A percentile compares a stretch with the other conserved stretches of the same genome.
Evolutionary conservation across 2,113 vertebrate species (phyloP).

Genomic region (Oncorhynchus clarkii): DNA sequence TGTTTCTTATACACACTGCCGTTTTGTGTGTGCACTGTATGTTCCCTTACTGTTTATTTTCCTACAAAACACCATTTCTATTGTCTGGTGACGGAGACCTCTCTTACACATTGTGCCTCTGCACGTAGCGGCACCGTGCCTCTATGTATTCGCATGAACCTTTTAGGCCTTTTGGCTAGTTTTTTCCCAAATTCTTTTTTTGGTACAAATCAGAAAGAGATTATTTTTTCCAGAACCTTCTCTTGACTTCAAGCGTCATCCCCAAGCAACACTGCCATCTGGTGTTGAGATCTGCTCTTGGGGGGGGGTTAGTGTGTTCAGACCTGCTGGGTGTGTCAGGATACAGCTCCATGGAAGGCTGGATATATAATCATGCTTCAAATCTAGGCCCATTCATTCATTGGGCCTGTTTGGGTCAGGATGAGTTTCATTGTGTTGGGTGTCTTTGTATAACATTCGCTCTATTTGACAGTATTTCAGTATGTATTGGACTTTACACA

Average conservation of each 20-base stretch:
- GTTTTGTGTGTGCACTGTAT: background rate
- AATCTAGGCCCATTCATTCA: background rate
- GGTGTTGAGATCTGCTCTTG: constrained; percentile 32
- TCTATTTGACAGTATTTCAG: background rate
- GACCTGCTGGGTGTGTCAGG: background rate
- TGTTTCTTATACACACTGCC: background rate
- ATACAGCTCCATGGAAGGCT: background rate
- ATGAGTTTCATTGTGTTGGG: background rate
- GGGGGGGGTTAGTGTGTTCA: background rate
- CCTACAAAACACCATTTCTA: background rate
- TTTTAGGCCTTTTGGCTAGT: background rate
- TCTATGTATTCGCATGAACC: constrained; percentile 7
- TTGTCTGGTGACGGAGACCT: constrained; percentile 2
- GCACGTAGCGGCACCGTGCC: background rate
- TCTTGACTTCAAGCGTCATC: background rate
- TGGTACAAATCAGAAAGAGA: background rate
- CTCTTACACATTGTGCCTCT: background rate
- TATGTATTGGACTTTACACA: background rate
- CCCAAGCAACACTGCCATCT: constrained; percentile 59
- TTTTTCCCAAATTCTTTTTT: background rate
- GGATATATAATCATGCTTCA: background rate
- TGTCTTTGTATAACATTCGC: background rate
- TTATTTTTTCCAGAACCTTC: constrained; percentile 10
- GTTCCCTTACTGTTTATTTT: background rate
- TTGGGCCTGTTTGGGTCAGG: background rate